Conservation (phyloP, 2,113 vertebrate species). For the Triplophysa siluroides region DNA sequence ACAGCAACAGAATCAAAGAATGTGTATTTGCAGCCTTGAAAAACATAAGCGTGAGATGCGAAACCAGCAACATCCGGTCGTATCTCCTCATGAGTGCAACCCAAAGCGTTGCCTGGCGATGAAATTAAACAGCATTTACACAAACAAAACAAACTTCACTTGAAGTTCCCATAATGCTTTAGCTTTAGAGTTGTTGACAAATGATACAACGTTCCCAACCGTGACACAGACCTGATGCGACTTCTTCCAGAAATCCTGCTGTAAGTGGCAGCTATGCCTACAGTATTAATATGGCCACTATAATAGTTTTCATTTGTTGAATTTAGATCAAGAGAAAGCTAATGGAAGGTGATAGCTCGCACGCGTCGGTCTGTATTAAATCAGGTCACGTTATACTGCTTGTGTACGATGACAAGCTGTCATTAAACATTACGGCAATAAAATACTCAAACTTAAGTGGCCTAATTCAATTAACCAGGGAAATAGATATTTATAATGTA, state of each 20-base stretch:
- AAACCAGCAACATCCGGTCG: neutral
- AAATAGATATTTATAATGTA: conserved; percentile 4
- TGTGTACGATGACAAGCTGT: conserved; percentile 1
- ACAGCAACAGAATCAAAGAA: conserved; percentile 22
- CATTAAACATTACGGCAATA: conserved; percentile 20
- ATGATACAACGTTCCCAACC: conserved; percentile 12
- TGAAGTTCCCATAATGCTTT: neutral
- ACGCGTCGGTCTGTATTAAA: conserved; percentile 14
- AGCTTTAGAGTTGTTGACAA: neutral
- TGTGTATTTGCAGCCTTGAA: neutral
- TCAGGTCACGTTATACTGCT: neutral
- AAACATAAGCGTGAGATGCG: neutral
- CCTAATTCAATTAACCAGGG: conserved; percentile 9
- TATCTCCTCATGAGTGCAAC: neutral
- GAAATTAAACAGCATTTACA: conserved; percentile 2
- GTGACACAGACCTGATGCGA: neutral
- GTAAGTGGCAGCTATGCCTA: neutral
- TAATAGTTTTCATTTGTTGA: conserved; percentile 34
- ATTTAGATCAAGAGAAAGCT: conserved; percentile 22
- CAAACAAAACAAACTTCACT: neutral
- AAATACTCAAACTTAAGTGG: conserved; percentile 15
- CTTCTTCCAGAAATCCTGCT: neutral
- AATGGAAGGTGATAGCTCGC: conserved; percentile 35
- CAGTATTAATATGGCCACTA: conserved; percentile 24
- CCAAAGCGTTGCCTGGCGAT: conserved; percentile 21